phyloP scores from a whole-genome alignment of 1,140 invertebrate species.

The Glomeris maerens region DNA sequence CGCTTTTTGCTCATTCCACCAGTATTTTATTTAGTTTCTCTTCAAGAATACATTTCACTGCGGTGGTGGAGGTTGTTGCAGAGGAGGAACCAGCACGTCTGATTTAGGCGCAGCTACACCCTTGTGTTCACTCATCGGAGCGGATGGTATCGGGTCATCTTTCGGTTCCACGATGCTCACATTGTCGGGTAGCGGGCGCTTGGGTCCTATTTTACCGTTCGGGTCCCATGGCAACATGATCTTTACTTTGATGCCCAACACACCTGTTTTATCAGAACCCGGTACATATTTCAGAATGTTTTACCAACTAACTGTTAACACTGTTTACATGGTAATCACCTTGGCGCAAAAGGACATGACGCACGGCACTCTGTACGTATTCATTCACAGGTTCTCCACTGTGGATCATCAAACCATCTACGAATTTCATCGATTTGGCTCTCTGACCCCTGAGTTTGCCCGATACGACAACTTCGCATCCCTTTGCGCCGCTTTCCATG shows the following conservation, averaged over 20 bases:
- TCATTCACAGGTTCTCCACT: slow-evolving; percentile 96
- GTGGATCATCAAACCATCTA: slow-evolving; percentile 99
- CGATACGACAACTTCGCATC: slow-evolving; percentile 97
- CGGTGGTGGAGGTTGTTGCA: too few relatives aligned
- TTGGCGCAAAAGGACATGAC: slow-evolving; percentile 93
- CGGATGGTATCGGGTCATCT: slow-evolving; percentile 37
- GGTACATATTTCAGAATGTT: slow-evolving; percentile 3
- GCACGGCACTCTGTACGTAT: slow-evolving; percentile 93
- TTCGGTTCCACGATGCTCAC: slow-evolving; percentile 91
- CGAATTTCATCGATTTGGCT: slow-evolving; percentile 99
- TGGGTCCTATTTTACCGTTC: slow-evolving; percentile 91
- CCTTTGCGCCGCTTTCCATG: slow-evolving; percentile 93
- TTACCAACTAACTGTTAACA: slow-evolving; percentile 1
- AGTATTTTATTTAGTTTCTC: too few relatives aligned
- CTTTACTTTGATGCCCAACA: slow-evolving; percentile 89
- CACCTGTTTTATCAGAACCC: slow-evolving; percentile 33
- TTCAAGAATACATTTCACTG: too few relatives aligned
- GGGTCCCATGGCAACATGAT: slow-evolving; percentile 99
- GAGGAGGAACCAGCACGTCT: too few relatives aligned
- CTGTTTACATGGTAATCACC: slow-evolving; percentile 35
- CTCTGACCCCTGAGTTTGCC: slow-evolving; percentile 97
- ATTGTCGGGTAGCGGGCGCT: slow-evolving; percentile 91
- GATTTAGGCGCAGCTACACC: slow-evolving; percentile 22
- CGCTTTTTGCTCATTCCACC: too few relatives aligned
- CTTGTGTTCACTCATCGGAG: slow-evolving; percentile 24